Conservation (phyloP, 2,888 invertebrate genomes). For the Limulus polyphemus region DNA sequence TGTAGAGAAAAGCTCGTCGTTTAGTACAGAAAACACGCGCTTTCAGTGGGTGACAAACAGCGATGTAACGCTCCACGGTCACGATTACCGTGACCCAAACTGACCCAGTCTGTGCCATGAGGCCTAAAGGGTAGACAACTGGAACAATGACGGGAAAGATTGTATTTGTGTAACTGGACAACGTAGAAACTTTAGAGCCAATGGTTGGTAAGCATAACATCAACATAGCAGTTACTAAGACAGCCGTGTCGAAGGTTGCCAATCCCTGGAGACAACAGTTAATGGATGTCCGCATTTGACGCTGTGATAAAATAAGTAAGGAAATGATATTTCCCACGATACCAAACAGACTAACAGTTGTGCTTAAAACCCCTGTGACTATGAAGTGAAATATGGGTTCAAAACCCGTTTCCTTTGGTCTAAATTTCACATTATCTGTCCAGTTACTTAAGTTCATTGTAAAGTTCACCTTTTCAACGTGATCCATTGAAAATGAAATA, state of each 20-base stretch:
- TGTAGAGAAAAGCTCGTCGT: conserved; percentile 69
- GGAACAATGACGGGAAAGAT: conserved; percentile 64
- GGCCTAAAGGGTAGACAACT: conserved; percentile 65
- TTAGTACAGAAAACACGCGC: conserved; percentile 85
- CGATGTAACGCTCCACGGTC: conserved; percentile 79
- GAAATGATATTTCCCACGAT: conserved; percentile 16
- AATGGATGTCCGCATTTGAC: conserved; percentile 17
- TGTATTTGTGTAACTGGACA: conserved; percentile 49
- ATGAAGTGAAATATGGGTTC: too few species aligned
- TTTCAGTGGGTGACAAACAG: conserved; percentile 57
- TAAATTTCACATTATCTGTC: too few species aligned
- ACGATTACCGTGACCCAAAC: conserved; percentile 64
- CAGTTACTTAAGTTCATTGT: too few species aligned
- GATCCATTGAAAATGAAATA: too few species aligned
- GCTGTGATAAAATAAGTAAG: conserved; percentile 14
- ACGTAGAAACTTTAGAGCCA: conserved; percentile 7
- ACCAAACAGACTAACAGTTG: conserved; percentile 1
- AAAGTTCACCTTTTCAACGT: too few species aligned
- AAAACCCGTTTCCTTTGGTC: too few species aligned
- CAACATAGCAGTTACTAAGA: conserved; percentile 53
- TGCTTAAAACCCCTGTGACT: too few species aligned
- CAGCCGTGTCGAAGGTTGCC: conserved; percentile 79
- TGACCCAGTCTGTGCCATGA: conserved; percentile 71
- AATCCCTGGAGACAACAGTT: conserved; percentile 38
- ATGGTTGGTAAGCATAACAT: conserved; percentile 63